Conservation (phyloP, 2,888 invertebrate species). For the Chymomyza caudatula region DNA sequence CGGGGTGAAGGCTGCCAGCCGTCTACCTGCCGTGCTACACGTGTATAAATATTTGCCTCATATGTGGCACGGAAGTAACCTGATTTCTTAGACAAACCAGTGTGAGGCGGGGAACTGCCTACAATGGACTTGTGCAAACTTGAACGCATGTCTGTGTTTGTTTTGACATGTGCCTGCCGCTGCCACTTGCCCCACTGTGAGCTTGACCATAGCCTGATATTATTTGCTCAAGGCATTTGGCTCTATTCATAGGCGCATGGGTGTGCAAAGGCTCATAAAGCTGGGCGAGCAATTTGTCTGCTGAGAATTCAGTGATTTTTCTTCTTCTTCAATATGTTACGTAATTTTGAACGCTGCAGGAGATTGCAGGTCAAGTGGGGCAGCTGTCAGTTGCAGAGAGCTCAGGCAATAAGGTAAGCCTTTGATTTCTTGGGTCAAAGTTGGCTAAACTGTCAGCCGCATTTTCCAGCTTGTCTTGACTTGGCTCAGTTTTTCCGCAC, state of each 20-base stretch:
- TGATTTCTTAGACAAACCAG: slow-evolving; percentile 59
- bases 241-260: neutral
- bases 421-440: slow-evolving; percentile 39
- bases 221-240: slow-evolving; percentile 54
- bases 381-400: slow-evolving; percentile 64
- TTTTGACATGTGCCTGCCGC: slow-evolving; percentile 62
- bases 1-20: slow-evolving; percentile 1
- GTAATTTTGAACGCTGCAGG: slow-evolving; percentile 45
- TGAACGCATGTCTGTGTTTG: slow-evolving; percentile 43
- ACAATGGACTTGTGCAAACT: slow-evolving; percentile 50
- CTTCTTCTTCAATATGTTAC: neutral
- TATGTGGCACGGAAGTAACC: slow-evolving; percentile 61
- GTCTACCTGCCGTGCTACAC: slow-evolving; percentile 65
- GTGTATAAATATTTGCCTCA: slow-evolving; percentile 55
- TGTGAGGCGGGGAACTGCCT: slow-evolving; percentile 8
- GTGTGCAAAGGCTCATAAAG: slow-evolving; percentile 4
- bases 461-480: neutral
- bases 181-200: neutral
- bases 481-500: slow-evolving; percentile 45
- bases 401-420: slow-evolving; percentile 44
- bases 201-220: slow-evolving; percentile 43
- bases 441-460: neutral
- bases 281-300: neutral
- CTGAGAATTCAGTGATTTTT: too few species aligned
- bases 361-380: slow-evolving; percentile 39